A percentile compares a stretch with the other conserved stretches of the same genome.
Conservation (phyloP, 2,888 invertebrate genomes). For the Drosophila subsilvestris region DNA sequence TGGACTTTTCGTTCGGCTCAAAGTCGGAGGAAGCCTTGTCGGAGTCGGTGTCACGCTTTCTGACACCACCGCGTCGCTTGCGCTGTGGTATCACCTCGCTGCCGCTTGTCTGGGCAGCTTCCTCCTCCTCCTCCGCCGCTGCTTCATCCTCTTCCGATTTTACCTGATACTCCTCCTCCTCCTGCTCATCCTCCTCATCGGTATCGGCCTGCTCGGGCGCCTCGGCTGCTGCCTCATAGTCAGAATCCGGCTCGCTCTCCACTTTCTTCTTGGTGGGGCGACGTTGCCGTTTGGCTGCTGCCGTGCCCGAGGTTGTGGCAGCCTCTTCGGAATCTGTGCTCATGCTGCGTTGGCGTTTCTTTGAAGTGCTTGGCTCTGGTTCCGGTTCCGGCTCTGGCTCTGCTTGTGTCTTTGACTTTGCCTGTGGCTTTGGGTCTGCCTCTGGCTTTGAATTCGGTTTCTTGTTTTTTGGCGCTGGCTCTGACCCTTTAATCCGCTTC, state of each 20-base stretch:
- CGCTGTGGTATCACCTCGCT: slow-evolving; percentile 81
- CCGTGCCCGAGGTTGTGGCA: slow-evolving; percentile 43
- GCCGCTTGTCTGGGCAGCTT: slow-evolving; percentile 67
- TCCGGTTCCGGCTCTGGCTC: not conserved
- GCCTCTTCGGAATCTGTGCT: slow-evolving; percentile 64
- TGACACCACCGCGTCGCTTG: slow-evolving; percentile 71
- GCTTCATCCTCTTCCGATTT: slow-evolving; percentile 21
- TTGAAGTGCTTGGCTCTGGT: not conserved
- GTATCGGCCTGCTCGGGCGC: slow-evolving; percentile 10
- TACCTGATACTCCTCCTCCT: slow-evolving; percentile 1
- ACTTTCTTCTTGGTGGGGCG: slow-evolving; percentile 17
- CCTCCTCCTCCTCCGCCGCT: slow-evolving; percentile 41
- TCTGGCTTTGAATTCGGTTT: not conserved
- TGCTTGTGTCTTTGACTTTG: not conserved
- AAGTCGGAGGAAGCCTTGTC: slow-evolving; percentile 76
- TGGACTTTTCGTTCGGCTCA: slow-evolving; percentile 66
- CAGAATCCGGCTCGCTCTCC: slow-evolving; percentile 55
- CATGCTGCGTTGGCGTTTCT: slow-evolving; percentile 49
- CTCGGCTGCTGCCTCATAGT: slow-evolving; percentile 39
- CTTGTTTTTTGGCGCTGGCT: slow-evolving; percentile 1
- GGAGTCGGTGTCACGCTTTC: slow-evolving; percentile 55
- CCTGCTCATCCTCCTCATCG: slow-evolving; percentile 22
- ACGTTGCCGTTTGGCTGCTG: not conserved
- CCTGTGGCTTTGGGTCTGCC: slow-evolving; percentile 7
- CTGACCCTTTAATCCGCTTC: slow-evolving; percentile 49